Conservation (phyloP, 2,797 vertebrate species). For the Rhinophrynus dorsalis region DNA sequence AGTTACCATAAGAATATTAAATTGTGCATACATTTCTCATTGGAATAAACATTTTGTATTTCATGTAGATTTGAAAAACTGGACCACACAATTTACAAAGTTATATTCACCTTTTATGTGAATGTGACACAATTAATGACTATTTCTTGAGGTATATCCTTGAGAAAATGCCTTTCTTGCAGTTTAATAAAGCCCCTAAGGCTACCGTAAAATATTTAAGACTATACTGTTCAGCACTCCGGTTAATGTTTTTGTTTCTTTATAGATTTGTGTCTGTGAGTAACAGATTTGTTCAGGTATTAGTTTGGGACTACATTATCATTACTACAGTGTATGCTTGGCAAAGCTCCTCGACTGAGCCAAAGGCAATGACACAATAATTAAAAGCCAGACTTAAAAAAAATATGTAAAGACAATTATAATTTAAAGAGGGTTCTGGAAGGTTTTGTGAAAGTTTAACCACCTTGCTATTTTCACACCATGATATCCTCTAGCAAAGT, state of each 20-base stretch:
- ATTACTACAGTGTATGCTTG: no score
- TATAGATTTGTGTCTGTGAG: conserved; percentile 1
- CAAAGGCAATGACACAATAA: conserved; percentile 46
- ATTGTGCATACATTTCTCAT: no score
- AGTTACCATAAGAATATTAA: no score
- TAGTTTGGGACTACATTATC: conserved; percentile 11
- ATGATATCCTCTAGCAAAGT: conserved; percentile 35
- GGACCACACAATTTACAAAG: no score
- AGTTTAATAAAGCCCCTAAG: conserved; percentile 26
- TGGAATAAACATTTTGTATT: no score
- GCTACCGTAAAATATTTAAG: conserved; percentile 14
- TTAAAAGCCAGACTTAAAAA: conserved; percentile 40
- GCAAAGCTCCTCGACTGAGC: conserved; percentile 26
- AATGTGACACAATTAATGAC: no score
- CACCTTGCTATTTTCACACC: conserved; percentile 34
- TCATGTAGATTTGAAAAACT: no score
- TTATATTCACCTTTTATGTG: no score
- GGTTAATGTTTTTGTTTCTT: not conserved
- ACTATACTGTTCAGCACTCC: not conserved
- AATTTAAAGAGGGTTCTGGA: conserved; percentile 30
- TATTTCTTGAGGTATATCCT: not conserved
- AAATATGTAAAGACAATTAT: conserved; percentile 24
- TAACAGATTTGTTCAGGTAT: conserved; percentile 19
- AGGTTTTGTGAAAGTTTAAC: conserved; percentile 29
- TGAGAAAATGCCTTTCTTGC: not conserved